A percentile compares a stretch with the other conserved stretches of the same genome.
phyloP scores from a whole-genome alignment of 2,113 vertebrate genomes.

The Tychaedon coryphoeus region DNA sequence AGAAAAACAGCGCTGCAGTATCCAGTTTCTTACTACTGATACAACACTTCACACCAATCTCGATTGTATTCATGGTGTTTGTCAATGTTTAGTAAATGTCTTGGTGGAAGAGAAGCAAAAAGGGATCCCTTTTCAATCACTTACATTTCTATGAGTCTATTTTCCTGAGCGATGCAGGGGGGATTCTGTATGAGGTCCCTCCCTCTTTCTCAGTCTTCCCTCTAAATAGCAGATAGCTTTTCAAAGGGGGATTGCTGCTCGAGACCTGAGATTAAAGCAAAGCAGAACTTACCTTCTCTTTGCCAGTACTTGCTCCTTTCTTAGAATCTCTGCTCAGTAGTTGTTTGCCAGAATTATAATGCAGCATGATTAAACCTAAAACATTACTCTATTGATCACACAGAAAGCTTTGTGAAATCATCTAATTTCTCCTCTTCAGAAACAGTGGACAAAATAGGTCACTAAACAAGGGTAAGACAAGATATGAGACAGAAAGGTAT shows the following conservation, averaged over 20 bases:
- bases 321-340: slow-evolving; percentile 37
- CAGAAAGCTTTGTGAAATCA: slow-evolving; percentile 69
- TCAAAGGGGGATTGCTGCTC: neutral
- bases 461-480: slow-evolving; percentile 43
- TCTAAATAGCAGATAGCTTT: slow-evolving; percentile 26
- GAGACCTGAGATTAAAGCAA: slow-evolving; percentile 50
- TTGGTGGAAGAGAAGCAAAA: neutral
- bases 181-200: slow-evolving; percentile 1
- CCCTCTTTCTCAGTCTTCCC: neutral
- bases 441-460: slow-evolving; percentile 67
- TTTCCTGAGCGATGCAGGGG: slow-evolving; percentile 19
- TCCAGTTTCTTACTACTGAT: slow-evolving; percentile 15
- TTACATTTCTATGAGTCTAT: slow-evolving; percentile 18
- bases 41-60: slow-evolving; percentile 30
- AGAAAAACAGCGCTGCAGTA: slow-evolving; percentile 34
- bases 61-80: slow-evolving; percentile 23
- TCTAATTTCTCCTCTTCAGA: slow-evolving; percentile 68
- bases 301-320: slow-evolving; percentile 51
- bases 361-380: slow-evolving; percentile 69
- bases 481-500: neutral
- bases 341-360: slow-evolving; percentile 68
- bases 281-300: slow-evolving; percentile 53
- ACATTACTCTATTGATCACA: slow-evolving; percentile 69
- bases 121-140: neutral
- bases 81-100: slow-evolving; percentile 16